Conservation (phyloP, 2,888 invertebrate species). For the Lacanobia oleracea region DNA sequence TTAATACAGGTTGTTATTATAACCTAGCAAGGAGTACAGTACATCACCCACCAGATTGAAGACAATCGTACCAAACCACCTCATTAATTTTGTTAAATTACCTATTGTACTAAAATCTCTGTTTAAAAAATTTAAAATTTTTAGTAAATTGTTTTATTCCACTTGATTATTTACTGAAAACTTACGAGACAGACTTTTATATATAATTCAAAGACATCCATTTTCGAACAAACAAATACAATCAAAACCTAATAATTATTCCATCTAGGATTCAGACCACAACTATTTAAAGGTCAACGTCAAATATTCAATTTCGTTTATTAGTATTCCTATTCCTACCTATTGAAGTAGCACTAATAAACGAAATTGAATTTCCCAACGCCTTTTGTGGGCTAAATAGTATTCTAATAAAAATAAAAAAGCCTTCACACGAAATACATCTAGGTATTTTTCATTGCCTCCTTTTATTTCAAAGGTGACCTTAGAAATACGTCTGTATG, state of each 20-base stretch:
- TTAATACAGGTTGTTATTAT: no score
- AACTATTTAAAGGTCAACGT: background rate
- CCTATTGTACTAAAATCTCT: no score
- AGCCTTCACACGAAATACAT: background rate
- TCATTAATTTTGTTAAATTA: no score
- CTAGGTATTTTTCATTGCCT: background rate
- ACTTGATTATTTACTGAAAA: background rate
- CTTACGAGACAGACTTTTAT: background rate
- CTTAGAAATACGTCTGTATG: background rate
- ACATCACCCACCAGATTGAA: no score
- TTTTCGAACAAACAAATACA: constrained; percentile 4
- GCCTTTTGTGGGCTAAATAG: constrained; percentile 8
- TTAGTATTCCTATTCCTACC: constrained; percentile 1
- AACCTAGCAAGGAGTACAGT: no score
- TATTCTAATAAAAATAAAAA: constrained; percentile 17
- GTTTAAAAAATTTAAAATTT: no score
- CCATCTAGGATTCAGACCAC: background rate
- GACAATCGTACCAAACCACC: no score
- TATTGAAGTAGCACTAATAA: constrained; percentile 11
- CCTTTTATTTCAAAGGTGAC: constrained; percentile 24
- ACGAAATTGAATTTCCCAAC: constrained; percentile 25
- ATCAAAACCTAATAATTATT: background rate
- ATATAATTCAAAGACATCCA: background rate
- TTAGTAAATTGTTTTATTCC: background rate
- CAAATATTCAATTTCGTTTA: constrained; percentile 24